These are phyloP conservation scores for Sinocyclocheilus maitianheensis DNA, from an alignment of 2,113 vertebrate species.

Conservation along the genomic window DNA sequence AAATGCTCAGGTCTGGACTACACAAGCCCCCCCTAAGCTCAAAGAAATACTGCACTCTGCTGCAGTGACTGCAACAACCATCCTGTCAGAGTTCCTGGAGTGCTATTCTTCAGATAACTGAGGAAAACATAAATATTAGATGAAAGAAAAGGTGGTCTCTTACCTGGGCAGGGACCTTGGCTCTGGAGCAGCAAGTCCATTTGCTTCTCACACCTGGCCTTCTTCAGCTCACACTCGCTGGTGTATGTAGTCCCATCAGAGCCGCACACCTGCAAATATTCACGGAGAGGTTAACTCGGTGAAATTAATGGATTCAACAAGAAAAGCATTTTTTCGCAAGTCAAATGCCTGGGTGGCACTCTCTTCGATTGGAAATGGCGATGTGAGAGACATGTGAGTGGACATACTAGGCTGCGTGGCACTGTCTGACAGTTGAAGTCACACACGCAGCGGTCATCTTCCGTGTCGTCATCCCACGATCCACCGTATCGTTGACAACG, in stretches of 20 bases:
- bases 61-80: slow-evolving; percentile 20
- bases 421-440: slow-evolving; percentile 84
- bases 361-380: neutral
- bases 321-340: neutral
- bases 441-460: slow-evolving; percentile 90
- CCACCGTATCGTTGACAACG: slow-evolving; percentile 85
- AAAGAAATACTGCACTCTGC: slow-evolving; percentile 26
- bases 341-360: neutral
- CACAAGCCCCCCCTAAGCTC: slow-evolving; percentile 28
- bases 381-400: neutral
- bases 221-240: slow-evolving; percentile 90
- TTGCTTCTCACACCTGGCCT: slow-evolving; percentile 82
- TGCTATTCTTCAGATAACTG: neutral
- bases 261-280: slow-evolving; percentile 83
- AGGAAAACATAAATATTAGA: neutral
- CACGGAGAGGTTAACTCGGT: neutral
- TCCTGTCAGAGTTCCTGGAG: slow-evolving; percentile 7
- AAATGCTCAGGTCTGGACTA: slow-evolving; percentile 31
- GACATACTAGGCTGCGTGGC: slow-evolving; percentile 67
- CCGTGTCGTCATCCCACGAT: slow-evolving; percentile 91
- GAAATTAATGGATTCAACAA: neutral
- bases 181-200: slow-evolving; percentile 79
- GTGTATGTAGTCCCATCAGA: slow-evolving; percentile 84
- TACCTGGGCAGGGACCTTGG: slow-evolving; percentile 85
- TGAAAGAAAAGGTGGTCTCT: slow-evolving; percentile 33